Evolutionary conservation across 2,797 vertebrate species (phyloP).

Genomic region (Ctenochaetus hawaiiensis): DNA sequence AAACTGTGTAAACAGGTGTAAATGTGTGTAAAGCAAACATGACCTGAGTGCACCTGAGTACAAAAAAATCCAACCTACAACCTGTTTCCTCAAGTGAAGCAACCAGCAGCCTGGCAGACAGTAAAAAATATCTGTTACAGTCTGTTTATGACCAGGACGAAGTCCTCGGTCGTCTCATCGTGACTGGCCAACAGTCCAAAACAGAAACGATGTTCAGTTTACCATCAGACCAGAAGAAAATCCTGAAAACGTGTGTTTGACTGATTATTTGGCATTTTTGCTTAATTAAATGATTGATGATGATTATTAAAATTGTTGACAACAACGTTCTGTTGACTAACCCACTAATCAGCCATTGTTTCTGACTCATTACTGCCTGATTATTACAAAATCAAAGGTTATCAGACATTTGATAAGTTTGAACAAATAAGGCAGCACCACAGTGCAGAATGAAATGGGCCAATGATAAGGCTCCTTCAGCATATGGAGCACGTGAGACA

Average conservation of each 20-base stretch:
- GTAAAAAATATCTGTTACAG: too few relatives aligned
- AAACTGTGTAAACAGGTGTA: conserved; percentile 30
- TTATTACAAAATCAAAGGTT: too few relatives aligned
- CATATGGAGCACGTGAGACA: not conserved
- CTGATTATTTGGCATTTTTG: not conserved
- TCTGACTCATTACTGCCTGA: not conserved
- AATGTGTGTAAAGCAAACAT: not conserved
- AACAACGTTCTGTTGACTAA: too few relatives aligned
- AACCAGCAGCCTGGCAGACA: not conserved
- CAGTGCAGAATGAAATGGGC: not conserved
- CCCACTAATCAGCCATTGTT: not conserved
- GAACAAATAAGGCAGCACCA: too few relatives aligned
- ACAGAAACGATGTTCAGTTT: not conserved
- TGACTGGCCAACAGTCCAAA: not conserved
- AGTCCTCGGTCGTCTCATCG: not conserved
- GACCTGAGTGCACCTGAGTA: too few relatives aligned
- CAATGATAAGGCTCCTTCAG: too few relatives aligned
- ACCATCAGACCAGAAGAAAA: not conserved
- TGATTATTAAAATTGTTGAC: not conserved
- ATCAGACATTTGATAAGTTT: too few relatives aligned
- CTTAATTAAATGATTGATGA: not conserved
- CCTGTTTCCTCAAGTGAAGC: not conserved
- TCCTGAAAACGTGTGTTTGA: too few relatives aligned
- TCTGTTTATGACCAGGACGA: too few relatives aligned
- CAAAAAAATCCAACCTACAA: not conserved